phyloP scores from a whole-genome alignment of 2,113 vertebrate genomes.

The human (Homo sapiens) region DNA sequence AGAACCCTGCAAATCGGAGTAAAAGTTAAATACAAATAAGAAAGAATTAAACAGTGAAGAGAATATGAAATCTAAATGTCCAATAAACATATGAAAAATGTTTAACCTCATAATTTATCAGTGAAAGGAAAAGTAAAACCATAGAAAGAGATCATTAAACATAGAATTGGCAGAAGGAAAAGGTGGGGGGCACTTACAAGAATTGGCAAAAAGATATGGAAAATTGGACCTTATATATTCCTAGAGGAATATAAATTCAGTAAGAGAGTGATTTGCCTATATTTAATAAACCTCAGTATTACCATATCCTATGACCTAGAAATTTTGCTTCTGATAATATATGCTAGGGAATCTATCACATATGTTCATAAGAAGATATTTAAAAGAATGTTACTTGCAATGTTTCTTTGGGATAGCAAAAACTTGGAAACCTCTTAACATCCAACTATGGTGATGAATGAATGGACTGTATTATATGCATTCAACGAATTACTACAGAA shows the following conservation, averaged over 20 bases:
- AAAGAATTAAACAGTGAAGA: constrained; percentile 13
- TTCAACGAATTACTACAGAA: not conserved
- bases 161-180: not conserved
- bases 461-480: not conserved
- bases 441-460: not conserved
- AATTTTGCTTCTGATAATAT: not conserved
- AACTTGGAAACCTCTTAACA: not conserved
- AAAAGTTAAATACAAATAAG: not conserved
- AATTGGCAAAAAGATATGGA: not conserved
- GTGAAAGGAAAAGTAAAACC: constrained; percentile 33
- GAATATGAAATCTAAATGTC: constrained; percentile 4
- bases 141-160: not conserved
- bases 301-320: not conserved
- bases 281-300: not conserved
- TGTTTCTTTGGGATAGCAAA: not conserved
- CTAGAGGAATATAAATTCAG: not conserved
- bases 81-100: not conserved
- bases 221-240: not conserved
- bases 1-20: not conserved
- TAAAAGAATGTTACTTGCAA: not conserved
- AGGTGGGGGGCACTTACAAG: not conserved
- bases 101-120: not conserved
- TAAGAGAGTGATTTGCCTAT: not conserved
- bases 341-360: not conserved
- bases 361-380: not conserved